Percentiles rank a stretch among this genome's conserved stretches.
Evolutionary conservation across 2,113 vertebrate species (phyloP).

Genomic region (Chaetorhynchus papuensis): DNA sequence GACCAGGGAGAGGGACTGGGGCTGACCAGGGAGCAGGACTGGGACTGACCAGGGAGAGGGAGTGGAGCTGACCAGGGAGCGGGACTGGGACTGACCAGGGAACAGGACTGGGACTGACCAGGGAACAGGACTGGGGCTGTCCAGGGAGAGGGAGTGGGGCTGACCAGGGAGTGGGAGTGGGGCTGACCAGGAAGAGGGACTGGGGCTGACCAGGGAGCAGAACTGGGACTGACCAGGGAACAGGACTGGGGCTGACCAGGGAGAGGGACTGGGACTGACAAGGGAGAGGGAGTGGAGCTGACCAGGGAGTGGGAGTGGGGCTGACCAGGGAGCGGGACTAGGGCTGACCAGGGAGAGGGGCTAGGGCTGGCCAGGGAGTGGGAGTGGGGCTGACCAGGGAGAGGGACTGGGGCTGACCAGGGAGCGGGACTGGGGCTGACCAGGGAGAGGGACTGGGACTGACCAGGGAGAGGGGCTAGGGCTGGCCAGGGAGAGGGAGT

Average conservation of each 20-base stretch:
- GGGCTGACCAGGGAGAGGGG: background rate
- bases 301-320: background rate
- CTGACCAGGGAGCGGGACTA: fast-evolving
- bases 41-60: too few species aligned
- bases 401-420: background rate
- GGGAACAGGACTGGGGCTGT: background rate
- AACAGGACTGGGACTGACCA: background rate
- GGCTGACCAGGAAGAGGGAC: background rate
- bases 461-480: background rate
- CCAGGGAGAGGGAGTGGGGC: background rate
- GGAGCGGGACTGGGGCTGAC: background rate
- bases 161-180: background rate
- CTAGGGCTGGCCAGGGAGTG: too few species aligned
- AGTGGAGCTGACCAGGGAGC: too few species aligned
- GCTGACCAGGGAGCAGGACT: background rate
- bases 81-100: background rate
- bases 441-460: background rate
- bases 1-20: fast-evolving
- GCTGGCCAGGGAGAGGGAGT: background rate
- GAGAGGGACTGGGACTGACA: background rate
- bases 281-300: background rate
- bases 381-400: too few species aligned
- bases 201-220: background rate
- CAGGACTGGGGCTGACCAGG: background rate
- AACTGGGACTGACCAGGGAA: background rate